Base-by-base conservation (phyloP, 37 sponge, comb jelly and placozoan species). In the Ephydatia muelleri region DNA sequence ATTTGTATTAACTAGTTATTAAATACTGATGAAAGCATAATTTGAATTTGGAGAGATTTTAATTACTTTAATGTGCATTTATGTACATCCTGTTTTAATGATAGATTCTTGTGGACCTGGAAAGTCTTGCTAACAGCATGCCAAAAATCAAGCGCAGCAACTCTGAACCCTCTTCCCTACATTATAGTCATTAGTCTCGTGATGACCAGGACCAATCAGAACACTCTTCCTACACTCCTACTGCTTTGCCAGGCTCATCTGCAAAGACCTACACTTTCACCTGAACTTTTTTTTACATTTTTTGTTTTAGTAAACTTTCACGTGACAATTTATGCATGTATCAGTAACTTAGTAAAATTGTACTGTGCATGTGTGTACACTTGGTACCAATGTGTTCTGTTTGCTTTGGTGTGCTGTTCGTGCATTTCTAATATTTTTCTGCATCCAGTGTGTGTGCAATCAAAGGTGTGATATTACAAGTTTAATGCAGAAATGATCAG, bases 91-190 rank as follows among this genome's bases (percentile, higher is more conserved):
- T 43, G 8, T 43, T 27, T 68, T n/a, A 75, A 34, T 78, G 68
- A 27, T 70, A 95, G 96, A 90, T 95, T 21, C 73, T 95, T 14
- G 85, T 82, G 27, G 88, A 90, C 33, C 73, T 95, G 66, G 93
- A 93, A 73, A 6, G 38, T n/a, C 80, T 92, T 25, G 87, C 86
- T 1, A 76, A 90, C 67, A 83, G 83, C 82, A 82, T 95, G 77
- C 96, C 96, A 2, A 95, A 90, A 75, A 86, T 95, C 80, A 85
- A 92, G 29, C 73, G 93, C 2, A 86, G 93, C 80, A 92, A 76
- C 38, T 95, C 96, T 25, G 96, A 95, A 47, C 96, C 96, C 13
- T 78, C 68, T 34, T 82, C 79, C 0, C 48, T 90, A 26, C 82
- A 80, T 67, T 90, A 90, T 57, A 71, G 80, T 27, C 87, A 83